phyloP scores from a whole-genome alignment of 2,113 vertebrate species.

The Tor tambroides region DNA sequence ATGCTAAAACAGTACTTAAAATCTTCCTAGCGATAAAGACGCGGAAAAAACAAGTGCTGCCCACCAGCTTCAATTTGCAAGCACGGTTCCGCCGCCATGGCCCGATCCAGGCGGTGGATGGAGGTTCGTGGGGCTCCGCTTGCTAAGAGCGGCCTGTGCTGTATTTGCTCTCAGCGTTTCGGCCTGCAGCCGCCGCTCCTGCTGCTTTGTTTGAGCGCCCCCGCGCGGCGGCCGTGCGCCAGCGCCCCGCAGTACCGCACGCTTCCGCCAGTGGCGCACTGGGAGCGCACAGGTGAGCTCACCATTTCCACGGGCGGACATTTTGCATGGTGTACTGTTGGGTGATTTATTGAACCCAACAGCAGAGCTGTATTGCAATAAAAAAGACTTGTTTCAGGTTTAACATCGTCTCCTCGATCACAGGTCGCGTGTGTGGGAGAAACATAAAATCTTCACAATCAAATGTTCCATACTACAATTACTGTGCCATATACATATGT shows the following conservation, averaged over 20 bases:
- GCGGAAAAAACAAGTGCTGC: conserved; percentile 48
- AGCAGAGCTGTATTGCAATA: neutral
- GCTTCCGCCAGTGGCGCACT: conserved; percentile 30
- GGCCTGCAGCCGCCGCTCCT: conserved; percentile 73
- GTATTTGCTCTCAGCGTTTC: conserved; percentile 70
- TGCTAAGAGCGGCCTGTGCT: conserved; percentile 69
- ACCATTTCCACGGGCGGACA: conserved; percentile 34
- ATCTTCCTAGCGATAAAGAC: conserved; percentile 32
- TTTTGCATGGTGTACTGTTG: conserved; percentile 24
- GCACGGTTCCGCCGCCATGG: conserved; percentile 75
- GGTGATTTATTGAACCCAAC: neutral
- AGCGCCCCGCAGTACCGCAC: conserved; percentile 29
- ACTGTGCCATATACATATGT: neutral
- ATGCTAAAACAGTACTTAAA: conserved; percentile 58
- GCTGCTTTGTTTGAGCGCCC: conserved; percentile 73
- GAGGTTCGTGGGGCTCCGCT: conserved; percentile 62
- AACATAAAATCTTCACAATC: neutral
- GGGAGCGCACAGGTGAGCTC: conserved; percentile 38
- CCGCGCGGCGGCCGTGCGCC: conserved; percentile 58
- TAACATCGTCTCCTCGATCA: neutral
- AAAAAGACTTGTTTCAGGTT: neutral
- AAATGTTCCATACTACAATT: neutral
- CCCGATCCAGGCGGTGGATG: conserved; percentile 66
- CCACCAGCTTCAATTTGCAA: conserved; percentile 79
- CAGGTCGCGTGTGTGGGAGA: neutral